These are phyloP conservation scores for Melanotaenia trifasciata DNA, from an alignment of 2,797 vertebrate species.

Conservation along the genomic window DNA sequence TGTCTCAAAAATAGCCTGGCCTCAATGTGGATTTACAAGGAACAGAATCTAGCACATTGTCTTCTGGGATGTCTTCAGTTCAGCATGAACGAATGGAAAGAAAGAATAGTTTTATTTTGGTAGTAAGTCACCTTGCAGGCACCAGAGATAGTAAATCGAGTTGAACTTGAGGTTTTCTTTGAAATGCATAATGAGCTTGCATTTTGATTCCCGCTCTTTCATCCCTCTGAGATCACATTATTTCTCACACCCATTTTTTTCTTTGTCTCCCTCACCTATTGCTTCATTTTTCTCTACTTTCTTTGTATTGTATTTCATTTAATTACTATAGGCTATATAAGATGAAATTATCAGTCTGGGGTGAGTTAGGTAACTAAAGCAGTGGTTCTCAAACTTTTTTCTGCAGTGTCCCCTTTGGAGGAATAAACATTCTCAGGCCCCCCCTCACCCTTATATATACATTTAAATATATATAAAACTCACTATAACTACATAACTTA, in stretches of 20 bases:
- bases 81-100: too few relatives aligned
- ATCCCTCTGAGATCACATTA: constrained; percentile 31
- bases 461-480: too few relatives aligned
- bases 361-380: neutral
- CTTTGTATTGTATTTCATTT: neutral
- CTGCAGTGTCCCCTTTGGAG: too few relatives aligned
- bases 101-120: constrained; percentile 65
- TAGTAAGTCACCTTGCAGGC: constrained; percentile 76
- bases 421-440: too few relatives aligned
- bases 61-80: constrained; percentile 64
- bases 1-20: constrained; percentile 74
- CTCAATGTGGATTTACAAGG: constrained; percentile 68
- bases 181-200: constrained; percentile 62
- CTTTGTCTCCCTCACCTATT: constrained; percentile 6
- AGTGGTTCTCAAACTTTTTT: too few relatives aligned
- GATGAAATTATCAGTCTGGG: neutral
- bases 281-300: constrained; percentile 4
- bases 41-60: constrained; percentile 75
- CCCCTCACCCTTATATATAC: too few relatives aligned
- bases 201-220: constrained; percentile 53
- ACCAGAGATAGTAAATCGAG: constrained; percentile 48
- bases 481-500: too few relatives aligned
- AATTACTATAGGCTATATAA: constrained; percentile 7
- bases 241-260: constrained; percentile 16
- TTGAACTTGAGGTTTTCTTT: constrained; percentile 68